phyloP scores from a whole-genome alignment of 92 coral and sea anemone genomes.

The Porites evermanni region DNA sequence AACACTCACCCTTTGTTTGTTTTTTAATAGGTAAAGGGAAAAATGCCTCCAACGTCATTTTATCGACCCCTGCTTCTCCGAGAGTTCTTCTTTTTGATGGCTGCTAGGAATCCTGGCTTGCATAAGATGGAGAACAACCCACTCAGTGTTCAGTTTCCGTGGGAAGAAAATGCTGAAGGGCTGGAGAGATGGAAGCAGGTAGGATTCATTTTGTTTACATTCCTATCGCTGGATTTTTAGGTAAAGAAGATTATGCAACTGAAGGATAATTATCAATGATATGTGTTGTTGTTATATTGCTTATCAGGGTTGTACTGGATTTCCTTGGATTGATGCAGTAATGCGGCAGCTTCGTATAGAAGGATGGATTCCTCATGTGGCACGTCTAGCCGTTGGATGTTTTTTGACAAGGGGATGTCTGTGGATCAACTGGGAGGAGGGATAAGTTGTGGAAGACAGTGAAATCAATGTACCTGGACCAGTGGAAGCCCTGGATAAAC shows the following conservation, averaged over 20 bases:
- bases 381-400: constrained; percentile 84
- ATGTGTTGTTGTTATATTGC: background rate
- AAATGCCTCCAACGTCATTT: constrained; percentile 53
- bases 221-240: background rate
- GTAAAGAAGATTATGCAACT: no score
- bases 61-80: constrained; percentile 62
- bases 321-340: constrained; percentile 90
- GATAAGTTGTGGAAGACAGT: constrained; percentile 62
- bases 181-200: constrained; percentile 79
- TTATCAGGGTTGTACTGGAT: constrained; percentile 77
- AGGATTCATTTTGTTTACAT: background rate
- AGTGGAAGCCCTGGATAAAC: constrained; percentile 35
- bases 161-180: constrained; percentile 70
- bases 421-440: constrained; percentile 94
- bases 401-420: constrained; percentile 90
- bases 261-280: no score
- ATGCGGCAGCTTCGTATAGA: constrained; percentile 77
- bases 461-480: constrained; percentile 41
- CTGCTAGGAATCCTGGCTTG: constrained; percentile 59
- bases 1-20: background rate
- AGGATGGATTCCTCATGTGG: constrained; percentile 84
- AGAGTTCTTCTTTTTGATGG: constrained; percentile 73
- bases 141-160: constrained; percentile 73
- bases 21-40: constrained; percentile 46
- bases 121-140: constrained; percentile 74